Percentiles rank a stretch among this genome's conserved stretches.
Evolutionary conservation across 1,140 invertebrate species (phyloP).

Genomic region (Drosophila busckii): DNA sequence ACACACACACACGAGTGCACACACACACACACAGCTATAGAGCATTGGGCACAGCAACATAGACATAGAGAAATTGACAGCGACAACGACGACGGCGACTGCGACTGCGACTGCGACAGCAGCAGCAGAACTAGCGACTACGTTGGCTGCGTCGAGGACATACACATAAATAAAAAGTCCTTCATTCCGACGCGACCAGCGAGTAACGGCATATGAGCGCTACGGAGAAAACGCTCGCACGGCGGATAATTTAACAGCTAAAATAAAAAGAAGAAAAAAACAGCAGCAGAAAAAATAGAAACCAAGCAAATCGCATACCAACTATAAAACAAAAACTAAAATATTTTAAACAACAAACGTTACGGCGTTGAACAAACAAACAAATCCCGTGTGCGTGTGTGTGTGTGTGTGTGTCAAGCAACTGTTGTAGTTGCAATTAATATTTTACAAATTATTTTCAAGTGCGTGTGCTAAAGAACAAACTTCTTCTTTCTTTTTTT

Average conservation of each 20-base stretch:
- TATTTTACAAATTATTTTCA: conserved; percentile 48
- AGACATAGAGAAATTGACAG: conserved; percentile 13
- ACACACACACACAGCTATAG: conserved; percentile 20
- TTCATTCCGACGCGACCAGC: conserved; percentile 79
- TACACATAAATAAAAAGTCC: conserved; percentile 79
- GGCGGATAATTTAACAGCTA: conserved; percentile 50
- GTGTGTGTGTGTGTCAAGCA: conserved; percentile 5
- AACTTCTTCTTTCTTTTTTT: too few species aligned
- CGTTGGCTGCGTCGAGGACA: conserved; percentile 58
- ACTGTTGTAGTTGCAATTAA: background rate
- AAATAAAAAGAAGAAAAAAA: conserved; percentile 13
- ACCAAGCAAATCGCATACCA: conserved; percentile 14
- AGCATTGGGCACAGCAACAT: too few species aligned
- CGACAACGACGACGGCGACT: conserved; percentile 17
- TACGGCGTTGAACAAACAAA: conserved; percentile 6
- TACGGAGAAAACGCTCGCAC: conserved; percentile 69
- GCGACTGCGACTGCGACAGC: conserved; percentile 10
- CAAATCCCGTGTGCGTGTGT: too few species aligned
- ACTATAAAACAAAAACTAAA: conserved; percentile 3
- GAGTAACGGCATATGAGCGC: conserved; percentile 75
- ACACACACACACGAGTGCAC: conserved; percentile 12
- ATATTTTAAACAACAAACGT: conserved; percentile 1
- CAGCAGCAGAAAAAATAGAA: conserved; percentile 16
- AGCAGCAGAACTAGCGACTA: background rate
- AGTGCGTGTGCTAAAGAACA: conserved; percentile 40